phyloP scores from a whole-genome alignment of 2,888 invertebrate species.

The Aphodius granarius region DNA sequence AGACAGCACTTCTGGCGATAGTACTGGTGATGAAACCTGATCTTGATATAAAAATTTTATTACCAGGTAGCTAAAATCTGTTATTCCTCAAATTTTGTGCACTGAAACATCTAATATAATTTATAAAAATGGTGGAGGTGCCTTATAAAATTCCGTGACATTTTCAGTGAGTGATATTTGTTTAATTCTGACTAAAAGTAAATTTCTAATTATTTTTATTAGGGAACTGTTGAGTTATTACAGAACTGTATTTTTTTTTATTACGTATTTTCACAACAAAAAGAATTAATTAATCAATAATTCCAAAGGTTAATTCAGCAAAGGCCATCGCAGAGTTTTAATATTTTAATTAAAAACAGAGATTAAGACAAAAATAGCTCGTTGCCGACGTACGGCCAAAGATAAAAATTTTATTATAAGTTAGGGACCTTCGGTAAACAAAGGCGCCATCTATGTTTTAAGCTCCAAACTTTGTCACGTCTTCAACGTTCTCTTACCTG shows the following conservation, averaged over 20 bases:
- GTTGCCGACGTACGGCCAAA: neutral
- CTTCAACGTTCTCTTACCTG: neutral
- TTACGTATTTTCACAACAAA: neutral
- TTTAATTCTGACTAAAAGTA: no score
- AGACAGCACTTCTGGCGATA: no score
- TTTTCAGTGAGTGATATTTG: no score
- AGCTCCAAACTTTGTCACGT: neutral
- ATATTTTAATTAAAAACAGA: neutral
- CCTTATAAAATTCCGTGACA: no score
- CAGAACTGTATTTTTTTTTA: neutral
- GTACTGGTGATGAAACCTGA: no score
- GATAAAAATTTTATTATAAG: neutral
- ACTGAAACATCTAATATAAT: no score
- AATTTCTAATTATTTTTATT: no score
- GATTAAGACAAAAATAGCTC: neutral
- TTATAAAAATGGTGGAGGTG: no score
- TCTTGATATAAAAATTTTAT: no score
- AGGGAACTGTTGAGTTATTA: no score
- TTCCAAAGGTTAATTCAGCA: neutral
- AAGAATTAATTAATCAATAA: neutral
- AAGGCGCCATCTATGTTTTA: neutral
- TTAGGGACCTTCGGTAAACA: neutral
- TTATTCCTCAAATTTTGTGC: no score
- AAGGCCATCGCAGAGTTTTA: neutral
- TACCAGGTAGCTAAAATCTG: no score